Evolutionary conservation across 2,797 vertebrate genomes (phyloP), one percentile per base, ranked within the genome.

Genomic region (Epinephelus coioides): DNA sequence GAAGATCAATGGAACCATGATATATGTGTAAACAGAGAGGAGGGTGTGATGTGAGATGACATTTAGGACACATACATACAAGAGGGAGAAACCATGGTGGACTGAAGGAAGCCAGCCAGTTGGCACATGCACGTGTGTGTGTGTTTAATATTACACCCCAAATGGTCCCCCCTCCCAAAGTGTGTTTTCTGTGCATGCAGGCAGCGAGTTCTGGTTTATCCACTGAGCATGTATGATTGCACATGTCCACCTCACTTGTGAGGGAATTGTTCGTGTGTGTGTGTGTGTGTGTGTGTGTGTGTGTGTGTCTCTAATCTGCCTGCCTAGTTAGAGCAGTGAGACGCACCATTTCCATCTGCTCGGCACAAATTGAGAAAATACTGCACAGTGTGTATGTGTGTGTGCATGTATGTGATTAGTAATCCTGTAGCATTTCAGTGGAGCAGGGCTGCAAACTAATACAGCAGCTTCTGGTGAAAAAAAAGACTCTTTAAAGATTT

Each of bases 281-380:
- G 56, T 55, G 27, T 27, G 27, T 27, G 27, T 27, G 67, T 56
- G 57, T 57, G 67, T 73, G 77, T 54, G 61, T 67, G 51, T 66
- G 54, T 46, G 71, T 10, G 62, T 15, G 56, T 55, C 53, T 75
- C 86, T 90, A 91, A 92, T 91, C 90, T 89, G 86, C 69, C 80
- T 49, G 78, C 76, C 82, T 84, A 70, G 83, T 89, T 86, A 88
- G 82, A 81, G 88, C 84, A 89, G 79, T 69, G 84, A 91, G 73
- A 91, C 85, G 89, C 79, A 80, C 82, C 68, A 75, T 84, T 86
- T 89, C 89, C 90, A 92, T 89, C 91, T 91, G 91, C 80, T 89
- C 60, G 18, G 70, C 75, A 79, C 81, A 89, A 87, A 88, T 62
- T 78, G 56, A 80, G 82, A 82, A 88, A 84, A 81, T 51, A 60